Conservation (phyloP, 2,888 invertebrate genomes). For the Ceriagrion tenellum region DNA sequence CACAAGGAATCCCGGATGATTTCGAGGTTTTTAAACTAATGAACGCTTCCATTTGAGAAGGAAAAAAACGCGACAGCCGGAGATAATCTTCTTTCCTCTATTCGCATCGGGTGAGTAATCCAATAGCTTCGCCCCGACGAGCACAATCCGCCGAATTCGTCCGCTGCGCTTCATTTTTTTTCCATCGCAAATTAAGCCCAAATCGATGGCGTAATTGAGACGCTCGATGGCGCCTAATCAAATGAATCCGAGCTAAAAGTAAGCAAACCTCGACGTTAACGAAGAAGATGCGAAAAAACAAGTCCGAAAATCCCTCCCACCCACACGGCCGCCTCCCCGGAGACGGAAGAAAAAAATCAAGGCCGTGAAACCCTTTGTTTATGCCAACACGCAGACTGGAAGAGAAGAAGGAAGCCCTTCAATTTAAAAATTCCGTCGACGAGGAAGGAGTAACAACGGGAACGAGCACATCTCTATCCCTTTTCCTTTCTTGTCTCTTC, state of each 20-base stretch:
- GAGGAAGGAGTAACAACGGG: background rate
- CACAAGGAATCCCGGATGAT: background rate
- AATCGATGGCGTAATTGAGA: constrained; percentile 36
- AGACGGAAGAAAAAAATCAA: background rate
- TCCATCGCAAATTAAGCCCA: background rate
- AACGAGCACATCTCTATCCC: background rate
- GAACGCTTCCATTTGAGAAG: background rate
- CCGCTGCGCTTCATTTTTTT: background rate
- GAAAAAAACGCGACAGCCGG: background rate
- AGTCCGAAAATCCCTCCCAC: background rate
- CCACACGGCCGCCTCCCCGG: background rate
- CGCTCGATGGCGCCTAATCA: background rate
- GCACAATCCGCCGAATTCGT: background rate
- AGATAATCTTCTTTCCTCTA: background rate
- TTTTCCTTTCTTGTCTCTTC: background rate
- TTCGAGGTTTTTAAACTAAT: background rate
- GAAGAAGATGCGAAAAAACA: constrained; percentile 28
- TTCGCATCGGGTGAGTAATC: background rate
- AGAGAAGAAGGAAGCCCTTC: background rate
- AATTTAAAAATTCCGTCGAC: constrained; percentile 17
- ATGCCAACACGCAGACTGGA: background rate
- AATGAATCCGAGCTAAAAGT: background rate
- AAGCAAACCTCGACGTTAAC: background rate
- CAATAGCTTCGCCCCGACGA: background rate
- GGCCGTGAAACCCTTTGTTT: background rate